Evolutionary conservation across 2,888 invertebrate genomes (phyloP).

Genomic region (Leuctra nigra): DNA sequence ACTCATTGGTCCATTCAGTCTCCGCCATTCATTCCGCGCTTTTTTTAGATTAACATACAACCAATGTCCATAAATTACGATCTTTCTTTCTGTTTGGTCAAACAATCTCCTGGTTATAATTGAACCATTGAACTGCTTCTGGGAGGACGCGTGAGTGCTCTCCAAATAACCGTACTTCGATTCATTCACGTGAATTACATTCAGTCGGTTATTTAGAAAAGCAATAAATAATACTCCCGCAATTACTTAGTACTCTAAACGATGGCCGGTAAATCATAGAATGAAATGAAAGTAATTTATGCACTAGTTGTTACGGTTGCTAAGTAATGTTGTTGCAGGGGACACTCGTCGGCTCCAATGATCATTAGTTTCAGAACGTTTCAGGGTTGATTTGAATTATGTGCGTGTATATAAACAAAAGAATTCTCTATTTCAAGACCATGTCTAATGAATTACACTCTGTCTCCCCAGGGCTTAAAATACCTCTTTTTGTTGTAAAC

Average conservation of each 20-base stretch:
- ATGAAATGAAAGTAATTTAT: background rate
- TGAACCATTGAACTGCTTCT: background rate
- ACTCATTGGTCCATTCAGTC: background rate
- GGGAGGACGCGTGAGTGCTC: too few relatives aligned
- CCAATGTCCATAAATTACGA: constrained; percentile 7
- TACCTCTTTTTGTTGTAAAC: too few relatives aligned
- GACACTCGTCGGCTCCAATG: too few relatives aligned
- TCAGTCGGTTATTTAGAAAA: background rate
- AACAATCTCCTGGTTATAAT: constrained; percentile 9
- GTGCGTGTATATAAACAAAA: too few relatives aligned
- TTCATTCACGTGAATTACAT: constrained; percentile 1
- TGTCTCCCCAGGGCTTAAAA: too few relatives aligned
- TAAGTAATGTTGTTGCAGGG: too few relatives aligned
- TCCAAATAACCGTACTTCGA: background rate
- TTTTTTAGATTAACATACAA: background rate
- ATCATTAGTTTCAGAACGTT: too few relatives aligned
- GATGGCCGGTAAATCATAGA: background rate
- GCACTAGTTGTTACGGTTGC: too few relatives aligned
- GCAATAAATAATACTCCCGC: constrained; percentile 3
- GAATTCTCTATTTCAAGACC: too few relatives aligned
- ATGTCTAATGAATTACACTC: too few relatives aligned
- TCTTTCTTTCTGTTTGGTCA: background rate
- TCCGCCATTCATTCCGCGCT: background rate
- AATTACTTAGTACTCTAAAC: constrained; percentile 7
- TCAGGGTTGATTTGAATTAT: too few relatives aligned